Percentiles rank a stretch among this genome's conserved stretches.
Conservation (phyloP, 2,888 invertebrate genomes). For the Agrochola circellaris region DNA sequence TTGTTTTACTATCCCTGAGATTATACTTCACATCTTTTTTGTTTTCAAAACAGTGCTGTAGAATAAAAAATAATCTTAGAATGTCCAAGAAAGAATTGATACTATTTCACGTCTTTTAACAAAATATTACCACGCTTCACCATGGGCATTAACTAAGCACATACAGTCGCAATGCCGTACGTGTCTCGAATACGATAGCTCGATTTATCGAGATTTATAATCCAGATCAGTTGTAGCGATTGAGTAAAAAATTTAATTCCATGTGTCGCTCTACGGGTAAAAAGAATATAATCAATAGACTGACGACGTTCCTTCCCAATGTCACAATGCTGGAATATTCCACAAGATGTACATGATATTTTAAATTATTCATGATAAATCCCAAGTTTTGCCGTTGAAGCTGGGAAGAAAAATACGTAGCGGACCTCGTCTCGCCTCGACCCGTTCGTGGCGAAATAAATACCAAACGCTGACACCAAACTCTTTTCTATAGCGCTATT, state of each 20-base stretch:
- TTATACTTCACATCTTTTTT: constrained; percentile 12
- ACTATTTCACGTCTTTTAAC: constrained; percentile 25
- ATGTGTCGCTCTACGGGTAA: constrained; percentile 61
- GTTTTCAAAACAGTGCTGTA: constrained; percentile 25
- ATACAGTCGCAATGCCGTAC: constrained; percentile 75
- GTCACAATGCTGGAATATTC: constrained; percentile 70
- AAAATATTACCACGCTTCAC: constrained; percentile 59
- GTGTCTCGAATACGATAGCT: constrained; percentile 79
- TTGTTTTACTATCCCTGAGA: constrained; percentile 33
- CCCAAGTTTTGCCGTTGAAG: constrained; percentile 80
- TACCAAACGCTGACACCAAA: constrained; percentile 78
- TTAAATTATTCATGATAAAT: constrained; percentile 88
- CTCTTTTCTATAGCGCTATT: constrained; percentile 77
- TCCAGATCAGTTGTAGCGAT: constrained; percentile 68
- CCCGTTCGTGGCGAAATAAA: constrained; percentile 75
- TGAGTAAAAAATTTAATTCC: constrained; percentile 74
- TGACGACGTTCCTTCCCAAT: constrained; percentile 40
- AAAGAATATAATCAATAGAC: constrained; percentile 66
- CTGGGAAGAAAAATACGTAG: constrained; percentile 79
- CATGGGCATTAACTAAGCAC: constrained; percentile 73
- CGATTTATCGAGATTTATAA: constrained; percentile 79
- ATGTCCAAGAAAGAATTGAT: constrained; percentile 9
- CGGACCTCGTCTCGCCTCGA: constrained; percentile 70
- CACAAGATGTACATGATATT: constrained; percentile 79
- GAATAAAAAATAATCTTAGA: not conserved